Evolutionary conservation across 2,113 vertebrate genomes (phyloP).

Genomic region (Cebus imitator): DNA sequence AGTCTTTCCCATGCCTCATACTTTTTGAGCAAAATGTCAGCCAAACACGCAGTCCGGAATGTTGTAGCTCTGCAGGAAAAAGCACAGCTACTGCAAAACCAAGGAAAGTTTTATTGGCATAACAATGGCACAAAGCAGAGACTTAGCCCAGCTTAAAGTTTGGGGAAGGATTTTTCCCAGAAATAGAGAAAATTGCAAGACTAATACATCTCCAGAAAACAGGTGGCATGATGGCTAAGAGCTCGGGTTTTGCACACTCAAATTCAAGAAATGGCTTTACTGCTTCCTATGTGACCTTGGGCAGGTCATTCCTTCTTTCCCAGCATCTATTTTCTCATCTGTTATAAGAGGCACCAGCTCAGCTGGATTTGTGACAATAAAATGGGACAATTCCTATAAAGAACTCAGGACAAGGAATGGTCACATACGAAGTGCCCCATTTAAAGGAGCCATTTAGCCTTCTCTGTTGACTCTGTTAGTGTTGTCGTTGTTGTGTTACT

Average conservation of each 20-base stretch:
- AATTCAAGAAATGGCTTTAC: not conserved
- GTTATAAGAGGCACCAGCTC: not conserved
- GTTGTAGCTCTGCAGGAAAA: not conserved
- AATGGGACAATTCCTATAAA: rapidly evolving
- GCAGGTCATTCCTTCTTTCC: not conserved
- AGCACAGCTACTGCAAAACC: not conserved
- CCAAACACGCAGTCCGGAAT: not conserved
- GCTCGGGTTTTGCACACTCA: not conserved
- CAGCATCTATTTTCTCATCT: not conserved
- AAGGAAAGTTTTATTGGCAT: no score
- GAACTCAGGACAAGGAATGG: not conserved
- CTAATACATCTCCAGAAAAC: not conserved
- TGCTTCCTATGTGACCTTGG: not conserved
- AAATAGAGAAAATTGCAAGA: not conserved
- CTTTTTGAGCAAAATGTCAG: not conserved
- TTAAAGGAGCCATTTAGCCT: not conserved
- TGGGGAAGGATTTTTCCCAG: not conserved
- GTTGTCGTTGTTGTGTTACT: not conserved
- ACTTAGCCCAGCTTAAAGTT: not conserved
- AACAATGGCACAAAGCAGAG: rapidly evolving
- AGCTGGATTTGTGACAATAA: not conserved
- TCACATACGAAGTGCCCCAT: not conserved
- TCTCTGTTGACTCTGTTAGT: not conserved
- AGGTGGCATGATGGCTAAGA: not conserved
- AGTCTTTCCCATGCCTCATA: not conserved